A percentile compares a stretch with the other conserved stretches of the same genome.
Evolutionary conservation across 1,140 invertebrate genomes (phyloP).

Genomic region (Micrasema minimum): DNA sequence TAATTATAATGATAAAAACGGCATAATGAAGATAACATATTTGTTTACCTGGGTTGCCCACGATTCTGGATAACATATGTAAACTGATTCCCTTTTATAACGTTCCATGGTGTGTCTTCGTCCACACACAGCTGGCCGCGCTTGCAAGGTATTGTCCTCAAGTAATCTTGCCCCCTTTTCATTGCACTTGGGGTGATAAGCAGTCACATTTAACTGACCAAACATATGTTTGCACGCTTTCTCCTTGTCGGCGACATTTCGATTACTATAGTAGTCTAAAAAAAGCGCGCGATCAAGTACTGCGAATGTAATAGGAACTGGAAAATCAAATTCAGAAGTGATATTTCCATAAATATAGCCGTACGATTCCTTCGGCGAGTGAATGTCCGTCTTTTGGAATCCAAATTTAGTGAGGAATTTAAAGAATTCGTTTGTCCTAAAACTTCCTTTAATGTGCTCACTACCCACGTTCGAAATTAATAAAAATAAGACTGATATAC

Average conservation of each 20-base stretch:
- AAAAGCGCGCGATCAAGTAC: slow-evolving; percentile 89
- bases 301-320: slow-evolving; percentile 82
- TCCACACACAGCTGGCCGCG: slow-evolving; percentile 82
- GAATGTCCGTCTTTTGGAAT: slow-evolving; percentile 93
- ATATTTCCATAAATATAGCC: slow-evolving; percentile 92
- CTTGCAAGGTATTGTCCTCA: slow-evolving; percentile 89
- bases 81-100: slow-evolving; percentile 90
- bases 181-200: slow-evolving; percentile 86
- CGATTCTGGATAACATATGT: slow-evolving; percentile 92
- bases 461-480: slow-evolving; percentile 5
- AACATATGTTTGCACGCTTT: slow-evolving; percentile 87
- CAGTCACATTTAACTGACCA: slow-evolving; percentile 79
- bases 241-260: slow-evolving; percentile 71
- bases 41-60: slow-evolving; percentile 83
- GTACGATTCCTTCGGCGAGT: slow-evolving; percentile 82
- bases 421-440: slow-evolving; percentile 82
- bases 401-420: slow-evolving; percentile 95
- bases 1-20: too few relatives aligned
- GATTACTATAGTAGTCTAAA: slow-evolving; percentile 88
- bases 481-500: slow-evolving; percentile 31
- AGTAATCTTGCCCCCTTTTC: slow-evolving; percentile 87
- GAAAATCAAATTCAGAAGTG: slow-evolving; percentile 77
- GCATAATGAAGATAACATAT: too few relatives aligned
- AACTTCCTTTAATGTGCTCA: slow-evolving; percentile 72
- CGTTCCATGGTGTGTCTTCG: slow-evolving; percentile 86